phyloP scores from a whole-genome alignment of 1,140 invertebrate species.

The Neoseiulus cucumeris region DNA sequence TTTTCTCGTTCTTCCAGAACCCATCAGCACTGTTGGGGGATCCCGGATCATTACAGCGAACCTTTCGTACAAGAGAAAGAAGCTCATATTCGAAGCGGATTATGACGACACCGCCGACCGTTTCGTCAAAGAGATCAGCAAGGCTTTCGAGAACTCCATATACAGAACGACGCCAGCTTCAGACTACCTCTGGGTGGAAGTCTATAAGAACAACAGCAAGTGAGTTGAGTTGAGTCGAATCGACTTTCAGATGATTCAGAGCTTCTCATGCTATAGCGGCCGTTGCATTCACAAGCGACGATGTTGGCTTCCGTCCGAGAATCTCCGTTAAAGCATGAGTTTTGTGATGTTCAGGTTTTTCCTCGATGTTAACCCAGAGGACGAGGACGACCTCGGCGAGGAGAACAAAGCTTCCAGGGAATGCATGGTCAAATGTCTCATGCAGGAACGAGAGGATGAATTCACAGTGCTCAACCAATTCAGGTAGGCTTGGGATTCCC shows the following conservation, averaged over 20 bases:
- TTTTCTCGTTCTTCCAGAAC: no score
- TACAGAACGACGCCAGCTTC: neutral
- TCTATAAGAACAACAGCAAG: conserved; percentile 7
- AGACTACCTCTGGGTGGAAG: conserved; percentile 7
- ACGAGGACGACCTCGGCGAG: neutral
- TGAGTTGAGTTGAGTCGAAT: neutral
- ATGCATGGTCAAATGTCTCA: neutral
- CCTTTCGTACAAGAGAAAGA: neutral
- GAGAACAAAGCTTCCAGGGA: neutral
- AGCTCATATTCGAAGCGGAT: neutral
- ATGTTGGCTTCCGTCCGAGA: no score
- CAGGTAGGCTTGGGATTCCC: no score
- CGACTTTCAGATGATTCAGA: no score
- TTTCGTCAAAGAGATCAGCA: neutral
- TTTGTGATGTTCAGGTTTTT: neutral
- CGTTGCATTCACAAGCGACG: no score
- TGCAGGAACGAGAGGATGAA: conserved; percentile 10
- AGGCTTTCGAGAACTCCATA: neutral
- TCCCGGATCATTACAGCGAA: neutral
- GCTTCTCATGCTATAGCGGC: no score
- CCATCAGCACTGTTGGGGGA: no score
- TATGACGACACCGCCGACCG: neutral
- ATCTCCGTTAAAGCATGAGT: no score
- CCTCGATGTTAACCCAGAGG: neutral
- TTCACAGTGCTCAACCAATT: conserved; percentile 8